Evolutionary conservation across 2,797 vertebrate species (phyloP).

Genomic region (Antrozous pallidus): DNA sequence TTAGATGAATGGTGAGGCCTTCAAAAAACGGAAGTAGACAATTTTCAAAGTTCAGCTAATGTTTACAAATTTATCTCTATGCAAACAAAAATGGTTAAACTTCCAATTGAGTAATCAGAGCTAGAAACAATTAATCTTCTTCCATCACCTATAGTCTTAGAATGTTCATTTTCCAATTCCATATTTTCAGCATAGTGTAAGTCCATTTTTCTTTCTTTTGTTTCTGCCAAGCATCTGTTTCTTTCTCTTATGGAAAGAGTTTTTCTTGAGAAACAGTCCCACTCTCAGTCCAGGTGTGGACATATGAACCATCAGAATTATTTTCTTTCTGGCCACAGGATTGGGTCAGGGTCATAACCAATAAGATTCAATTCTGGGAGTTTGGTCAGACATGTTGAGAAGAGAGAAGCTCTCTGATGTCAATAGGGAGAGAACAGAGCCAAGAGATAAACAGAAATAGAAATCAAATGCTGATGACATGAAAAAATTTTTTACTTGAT

Average conservation of each 20-base stretch:
- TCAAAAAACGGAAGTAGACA: conserved; percentile 24
- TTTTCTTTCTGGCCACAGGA: neutral
- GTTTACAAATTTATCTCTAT: conserved; percentile 1
- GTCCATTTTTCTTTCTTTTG: neutral
- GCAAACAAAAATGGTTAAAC: neutral
- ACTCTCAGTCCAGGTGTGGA: neutral
- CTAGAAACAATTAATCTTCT: conserved; percentile 50
- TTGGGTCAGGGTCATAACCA: neutral
- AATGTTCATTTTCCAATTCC: neutral
- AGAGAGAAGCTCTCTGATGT: neutral
- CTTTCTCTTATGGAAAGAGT: neutral
- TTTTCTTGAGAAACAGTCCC: neutral
- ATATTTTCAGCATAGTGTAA: neutral
- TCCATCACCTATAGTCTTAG: neutral
- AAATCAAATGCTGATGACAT: neutral
- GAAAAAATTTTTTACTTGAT: no score
- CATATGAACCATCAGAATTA: neutral
- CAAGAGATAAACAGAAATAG: neutral
- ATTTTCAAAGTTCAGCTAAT: conserved; percentile 26
- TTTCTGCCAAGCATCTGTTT: neutral
- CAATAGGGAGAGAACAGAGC: neutral
- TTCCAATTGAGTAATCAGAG: conserved; percentile 1
- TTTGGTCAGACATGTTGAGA: neutral
- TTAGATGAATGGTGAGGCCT: neutral
- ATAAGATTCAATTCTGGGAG: neutral